Evolutionary conservation across 2,888 invertebrate genomes (phyloP), one percentile per base, ranked within the genome.

Genomic region (Zygaena filipendulae): DNA sequence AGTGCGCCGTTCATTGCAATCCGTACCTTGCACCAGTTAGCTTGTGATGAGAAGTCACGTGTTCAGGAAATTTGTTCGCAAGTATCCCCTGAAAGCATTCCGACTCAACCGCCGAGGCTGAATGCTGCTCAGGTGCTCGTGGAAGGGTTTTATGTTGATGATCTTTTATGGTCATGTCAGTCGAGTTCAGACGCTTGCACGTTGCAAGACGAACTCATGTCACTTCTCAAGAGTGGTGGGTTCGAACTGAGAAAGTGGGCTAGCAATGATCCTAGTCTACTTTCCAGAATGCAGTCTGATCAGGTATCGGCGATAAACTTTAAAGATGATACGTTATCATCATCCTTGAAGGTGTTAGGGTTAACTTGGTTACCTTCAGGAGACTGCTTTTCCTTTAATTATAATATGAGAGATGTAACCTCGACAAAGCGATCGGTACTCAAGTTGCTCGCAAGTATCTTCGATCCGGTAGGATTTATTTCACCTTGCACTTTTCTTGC

Each of bases 401-500:
- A 12, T 4, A 27, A 16, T 11, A 13, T 11, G 13, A 22, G 8
- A 11, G 27, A 27, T 11, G 9, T 8, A 9, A 7, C 22, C 5
- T 13, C 7, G 2, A 27, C 16, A 13, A 22, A 27, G 12, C 27
- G 27, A 5, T 27, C 27, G 14, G 27, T 27, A 4, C 14, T 27
- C 13, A 21, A 21, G 14, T 22, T 22, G n/a, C 19, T 27, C 4
- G 18, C 27, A 5, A 5, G 7, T 25, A 18, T 23, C 19, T 12
- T 25, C 21, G 7, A 27, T 23, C 11, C 21, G 21, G 5, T 31
- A 4, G 34, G 30, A 7, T 25, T 31, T 3, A 19, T 25, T 13
- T 18, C 25, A 3, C 30, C 34, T 2, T 21, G 35, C n/a, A 27
- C 22, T 2, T 35, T 35, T 21, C 14, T 30, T 9, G 33, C 33